Percentiles rank a stretch among this genome's conserved stretches.
Conservation (phyloP, 2,888 invertebrate species). For the Amblyteles armatorius region DNA sequence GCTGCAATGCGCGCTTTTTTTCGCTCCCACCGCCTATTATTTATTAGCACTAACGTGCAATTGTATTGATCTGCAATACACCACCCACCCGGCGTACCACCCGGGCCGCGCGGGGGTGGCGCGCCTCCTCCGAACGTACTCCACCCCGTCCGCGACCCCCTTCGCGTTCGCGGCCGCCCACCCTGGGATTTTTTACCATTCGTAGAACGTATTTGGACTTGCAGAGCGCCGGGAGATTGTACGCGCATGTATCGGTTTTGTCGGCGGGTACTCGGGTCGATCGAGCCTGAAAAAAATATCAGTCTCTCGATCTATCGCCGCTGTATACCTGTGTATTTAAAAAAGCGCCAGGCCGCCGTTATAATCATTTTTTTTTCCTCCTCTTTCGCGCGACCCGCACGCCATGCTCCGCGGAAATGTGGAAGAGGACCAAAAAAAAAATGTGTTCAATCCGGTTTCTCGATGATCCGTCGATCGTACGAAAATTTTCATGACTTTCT, state of each 20-base stretch:
- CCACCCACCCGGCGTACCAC: slow-evolving; percentile 79
- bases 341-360: slow-evolving; percentile 42
- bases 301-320: slow-evolving; percentile 66
- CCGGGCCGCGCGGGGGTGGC: slow-evolving; percentile 61
- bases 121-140: slow-evolving; percentile 58
- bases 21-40: slow-evolving; percentile 85
- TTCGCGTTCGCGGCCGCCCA: slow-evolving; percentile 76
- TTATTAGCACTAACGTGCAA: slow-evolving; percentile 85
- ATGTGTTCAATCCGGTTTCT: not conserved
- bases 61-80: slow-evolving; percentile 85
- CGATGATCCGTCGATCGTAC: not conserved
- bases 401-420: slow-evolving; percentile 3
- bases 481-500: slow-evolving; percentile 12
- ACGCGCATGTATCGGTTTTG: slow-evolving; percentile 80
- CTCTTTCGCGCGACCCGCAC: not conserved
- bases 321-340: slow-evolving; percentile 57
- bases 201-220: slow-evolving; percentile 84
- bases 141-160: slow-evolving; percentile 63
- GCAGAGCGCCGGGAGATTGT: slow-evolving; percentile 82
- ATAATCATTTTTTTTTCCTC: slow-evolving; percentile 56
- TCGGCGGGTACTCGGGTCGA: slow-evolving; percentile 72
- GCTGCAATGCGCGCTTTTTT: slow-evolving; percentile 85
- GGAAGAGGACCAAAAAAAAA: slow-evolving; percentile 12
- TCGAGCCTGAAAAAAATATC: slow-evolving; percentile 73
- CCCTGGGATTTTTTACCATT: slow-evolving; percentile 83